phyloP scores from a whole-genome alignment of 2,797 vertebrate species.

The Champsocephalus esox region DNA sequence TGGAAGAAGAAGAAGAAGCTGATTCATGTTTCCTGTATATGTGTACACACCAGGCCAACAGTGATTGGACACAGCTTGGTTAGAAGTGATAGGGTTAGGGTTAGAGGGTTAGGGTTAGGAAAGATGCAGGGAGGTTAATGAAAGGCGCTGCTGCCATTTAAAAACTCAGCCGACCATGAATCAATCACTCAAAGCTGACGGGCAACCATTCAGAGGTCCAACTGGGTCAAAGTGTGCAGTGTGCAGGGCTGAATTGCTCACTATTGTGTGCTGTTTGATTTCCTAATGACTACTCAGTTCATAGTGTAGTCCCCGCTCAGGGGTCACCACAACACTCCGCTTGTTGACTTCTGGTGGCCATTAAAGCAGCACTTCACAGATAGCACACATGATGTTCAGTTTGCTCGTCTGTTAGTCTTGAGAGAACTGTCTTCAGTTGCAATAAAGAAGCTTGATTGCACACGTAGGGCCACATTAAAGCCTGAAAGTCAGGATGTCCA shows the following conservation, averaged over 20 bases:
- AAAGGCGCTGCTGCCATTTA: conserved; percentile 21
- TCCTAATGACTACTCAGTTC: conserved; percentile 25
- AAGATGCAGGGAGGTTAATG: conserved; percentile 9
- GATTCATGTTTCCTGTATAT: neutral
- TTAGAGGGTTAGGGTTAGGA: no score
- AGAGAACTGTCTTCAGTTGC: neutral
- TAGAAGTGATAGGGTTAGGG: conserved; percentile 7
- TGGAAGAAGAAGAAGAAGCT: conserved; percentile 1
- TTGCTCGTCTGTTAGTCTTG: neutral
- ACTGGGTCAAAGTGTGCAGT: conserved; percentile 55
- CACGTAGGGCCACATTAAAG: neutral
- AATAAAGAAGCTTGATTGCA: neutral
- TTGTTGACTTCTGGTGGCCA: neutral
- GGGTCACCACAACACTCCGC: conserved; percentile 31
- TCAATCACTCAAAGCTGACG: conserved; percentile 50
- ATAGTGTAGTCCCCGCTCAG: neutral
- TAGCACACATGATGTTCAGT: neutral
- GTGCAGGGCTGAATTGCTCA: conserved; percentile 15
- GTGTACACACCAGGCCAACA: neutral
- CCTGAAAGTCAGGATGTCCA: neutral
- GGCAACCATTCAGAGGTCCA: conserved; percentile 29
- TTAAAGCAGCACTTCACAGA: neutral
- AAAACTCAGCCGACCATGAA: conserved; percentile 25
- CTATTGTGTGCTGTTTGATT: conserved; percentile 19
- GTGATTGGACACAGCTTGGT: conserved; percentile 17